phyloP scores from a whole-genome alignment of 2,113 vertebrate species.

The Irena cyanogastra region DNA sequence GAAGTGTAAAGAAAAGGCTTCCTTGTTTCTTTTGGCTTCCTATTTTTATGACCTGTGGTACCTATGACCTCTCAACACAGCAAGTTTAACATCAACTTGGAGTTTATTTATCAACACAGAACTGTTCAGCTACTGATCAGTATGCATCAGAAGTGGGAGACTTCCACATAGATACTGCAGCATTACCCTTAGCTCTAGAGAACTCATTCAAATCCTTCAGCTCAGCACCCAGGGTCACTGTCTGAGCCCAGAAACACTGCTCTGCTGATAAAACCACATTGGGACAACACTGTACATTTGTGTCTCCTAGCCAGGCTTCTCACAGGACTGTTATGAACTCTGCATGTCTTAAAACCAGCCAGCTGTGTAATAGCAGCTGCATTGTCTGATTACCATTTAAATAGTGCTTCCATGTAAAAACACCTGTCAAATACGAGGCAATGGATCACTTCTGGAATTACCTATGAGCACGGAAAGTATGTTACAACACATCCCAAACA shows the following conservation, averaged over 20 bases:
- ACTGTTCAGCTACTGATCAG: not conserved
- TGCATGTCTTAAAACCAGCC: not conserved
- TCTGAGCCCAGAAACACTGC: not conserved
- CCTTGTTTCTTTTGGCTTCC: not conserved
- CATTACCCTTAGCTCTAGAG: not conserved
- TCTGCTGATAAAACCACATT: not conserved
- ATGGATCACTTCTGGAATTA: not conserved
- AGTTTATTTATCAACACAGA: not conserved
- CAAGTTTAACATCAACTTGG: not conserved
- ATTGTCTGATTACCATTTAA: not conserved
- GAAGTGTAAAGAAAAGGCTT: not conserved
- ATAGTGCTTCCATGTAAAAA: not conserved
- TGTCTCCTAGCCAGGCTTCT: not conserved
- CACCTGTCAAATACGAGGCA: not conserved
- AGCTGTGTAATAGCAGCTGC: not conserved
- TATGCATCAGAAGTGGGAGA: not conserved
- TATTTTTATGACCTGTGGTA: not conserved
- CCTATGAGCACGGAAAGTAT: not conserved
- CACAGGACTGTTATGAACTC: not conserved
- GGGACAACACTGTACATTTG: not conserved
- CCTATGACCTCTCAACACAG: not conserved
- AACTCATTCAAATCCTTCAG: not conserved
- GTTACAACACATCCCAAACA: not conserved
- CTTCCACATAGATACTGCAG: not conserved
- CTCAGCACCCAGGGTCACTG: not conserved